Base-by-base conservation (phyloP, 2,888 invertebrate genomes). In the Eupithecia insigniata region DNA sequence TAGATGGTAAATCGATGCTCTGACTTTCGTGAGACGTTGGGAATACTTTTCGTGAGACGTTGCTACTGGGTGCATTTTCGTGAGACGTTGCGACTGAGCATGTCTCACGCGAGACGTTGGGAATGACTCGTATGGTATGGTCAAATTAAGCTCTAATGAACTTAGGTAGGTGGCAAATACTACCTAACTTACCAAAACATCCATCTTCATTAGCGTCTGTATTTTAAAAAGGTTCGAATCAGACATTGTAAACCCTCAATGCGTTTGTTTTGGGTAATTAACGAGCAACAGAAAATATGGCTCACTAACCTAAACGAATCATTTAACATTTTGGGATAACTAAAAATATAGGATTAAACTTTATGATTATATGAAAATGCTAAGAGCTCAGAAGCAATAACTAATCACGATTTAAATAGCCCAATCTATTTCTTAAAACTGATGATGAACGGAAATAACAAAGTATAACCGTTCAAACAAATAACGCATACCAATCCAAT, bases 221-320 rank as follows among this genome's bases (percentile, higher is more conserved):
- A 84, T 85, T 86, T 86, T 82, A 82, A 64, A 73, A 79, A 79
- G 81, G 80, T 82, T 78, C 74, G 74, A 36, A 69, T 46, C 81
- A 77, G 76, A 78, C 78, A 81, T 83, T 82, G 79, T 81, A 80
- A 73, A 70, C 64, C 67, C 72, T 66, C 66, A 65, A 70, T 70
- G 16, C 61, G 65, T 73, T 70, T 75, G 36, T 22, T 79, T 73
- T 82, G 80, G 80, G 82, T 86, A 86, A 85, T 84, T 83, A 84
- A 68, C 78, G 72, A 26, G 1, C 26, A 26, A 12, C 55, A 55
- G 55, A 55, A 55, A 55, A 55, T 55, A 55, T 26, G 26, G 55
- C 26, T 55, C 78, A 67, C 80, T 87, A 87, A 87, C 86, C 87
- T 86, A 86, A 86, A 88, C 83, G 77, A 81, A 87, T 85, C 84